Evolutionary conservation across 2,113 vertebrate genomes (phyloP).

Genomic region (Platysteira castanea): DNA sequence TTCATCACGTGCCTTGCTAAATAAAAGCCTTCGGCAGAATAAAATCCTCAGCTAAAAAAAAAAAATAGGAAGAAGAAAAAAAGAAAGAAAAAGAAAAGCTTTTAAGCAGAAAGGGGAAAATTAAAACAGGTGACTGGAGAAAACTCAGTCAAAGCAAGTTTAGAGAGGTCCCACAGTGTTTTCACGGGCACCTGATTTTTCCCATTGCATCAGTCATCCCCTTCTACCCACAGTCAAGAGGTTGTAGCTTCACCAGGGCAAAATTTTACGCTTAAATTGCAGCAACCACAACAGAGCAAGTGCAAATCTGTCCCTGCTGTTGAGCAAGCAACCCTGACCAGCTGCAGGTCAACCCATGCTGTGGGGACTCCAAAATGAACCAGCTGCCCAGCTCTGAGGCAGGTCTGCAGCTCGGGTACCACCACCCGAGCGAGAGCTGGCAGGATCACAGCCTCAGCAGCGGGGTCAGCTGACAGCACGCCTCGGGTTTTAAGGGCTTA

Average conservation of each 20-base stretch:
- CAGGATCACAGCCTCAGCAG: neutral
- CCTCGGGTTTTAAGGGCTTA: neutral
- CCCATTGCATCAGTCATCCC: neutral
- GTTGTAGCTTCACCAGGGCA: neutral
- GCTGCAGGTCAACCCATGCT: neutral
- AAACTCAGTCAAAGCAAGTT: neutral
- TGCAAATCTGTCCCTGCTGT: neutral
- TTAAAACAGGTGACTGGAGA: neutral
- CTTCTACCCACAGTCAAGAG: neutral
- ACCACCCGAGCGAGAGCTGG: neutral
- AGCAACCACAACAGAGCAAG: neutral
- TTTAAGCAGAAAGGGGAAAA: neutral
- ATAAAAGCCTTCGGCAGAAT: neutral
- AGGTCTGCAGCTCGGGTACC: neutral
- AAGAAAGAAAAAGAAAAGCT: neutral
- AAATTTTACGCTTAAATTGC: neutral
- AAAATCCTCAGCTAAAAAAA: neutral
- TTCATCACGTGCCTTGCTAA: neutral
- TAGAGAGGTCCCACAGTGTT: neutral
- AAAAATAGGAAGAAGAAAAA: no score
- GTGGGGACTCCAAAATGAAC: neutral
- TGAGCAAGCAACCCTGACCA: neutral
- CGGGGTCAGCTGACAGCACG: neutral
- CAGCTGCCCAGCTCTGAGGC: neutral
- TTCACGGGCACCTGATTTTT: neutral